Evolutionary conservation across 2,888 invertebrate species (phyloP).

Genomic region (Allacma fusca): DNA sequence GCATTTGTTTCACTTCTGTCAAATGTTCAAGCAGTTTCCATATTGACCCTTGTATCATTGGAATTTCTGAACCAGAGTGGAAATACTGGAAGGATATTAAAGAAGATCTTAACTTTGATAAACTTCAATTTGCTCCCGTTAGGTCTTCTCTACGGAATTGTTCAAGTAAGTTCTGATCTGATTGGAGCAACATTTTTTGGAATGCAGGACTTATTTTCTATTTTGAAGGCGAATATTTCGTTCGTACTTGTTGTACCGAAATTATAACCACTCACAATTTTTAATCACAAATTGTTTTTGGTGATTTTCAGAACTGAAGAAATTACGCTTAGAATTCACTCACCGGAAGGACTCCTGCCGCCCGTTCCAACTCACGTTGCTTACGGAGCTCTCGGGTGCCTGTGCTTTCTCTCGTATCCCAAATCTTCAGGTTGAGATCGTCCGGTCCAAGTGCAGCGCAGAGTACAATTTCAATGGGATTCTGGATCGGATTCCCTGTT

Average conservation of each 20-base stretch:
- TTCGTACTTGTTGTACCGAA: not conserved
- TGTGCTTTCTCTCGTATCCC: conserved; percentile 27
- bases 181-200: not conserved
- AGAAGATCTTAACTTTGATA: not conserved
- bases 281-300: not conserved
- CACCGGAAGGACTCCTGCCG: conserved; percentile 12
- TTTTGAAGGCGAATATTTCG: not conserved
- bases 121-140: not conserved
- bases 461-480: not conserved
- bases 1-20: conserved; percentile 11
- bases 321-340: conserved; percentile 5
- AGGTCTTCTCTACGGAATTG: not conserved
- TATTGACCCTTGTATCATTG: conserved; percentile 14
- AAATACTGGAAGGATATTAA: not conserved
- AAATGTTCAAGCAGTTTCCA: conserved; percentile 12
- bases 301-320: not conserved
- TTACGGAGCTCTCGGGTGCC: conserved; percentile 3
- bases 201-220: not conserved
- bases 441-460: not conserved
- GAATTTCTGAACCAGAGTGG: conserved; percentile 3
- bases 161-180: not conserved
- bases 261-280: no score
- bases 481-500: not conserved
- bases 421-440: conserved; percentile 11
- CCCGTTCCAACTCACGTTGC: conserved; percentile 11